phyloP scores from a whole-genome alignment of 1,140 invertebrate species.

The Rhysida immarginata region DNA sequence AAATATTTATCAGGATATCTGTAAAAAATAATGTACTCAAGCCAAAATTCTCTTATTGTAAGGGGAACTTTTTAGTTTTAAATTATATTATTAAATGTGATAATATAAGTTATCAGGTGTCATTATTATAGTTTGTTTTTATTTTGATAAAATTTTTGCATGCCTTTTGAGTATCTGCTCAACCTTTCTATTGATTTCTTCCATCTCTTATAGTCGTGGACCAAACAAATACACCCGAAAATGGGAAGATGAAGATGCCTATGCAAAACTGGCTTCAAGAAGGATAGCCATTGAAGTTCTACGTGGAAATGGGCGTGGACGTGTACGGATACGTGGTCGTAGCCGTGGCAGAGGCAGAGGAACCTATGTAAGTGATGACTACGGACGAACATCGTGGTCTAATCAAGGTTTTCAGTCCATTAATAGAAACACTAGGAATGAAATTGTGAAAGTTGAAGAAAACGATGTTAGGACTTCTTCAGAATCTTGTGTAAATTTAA shows the following conservation, averaged over 20 bases:
- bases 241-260: slow-evolving; percentile 83
- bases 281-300: no score
- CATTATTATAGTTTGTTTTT: slow-evolving; percentile 2
- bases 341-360: slow-evolving; percentile 9
- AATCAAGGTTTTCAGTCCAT: no score
- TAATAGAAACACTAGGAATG: no score
- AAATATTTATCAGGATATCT: no score
- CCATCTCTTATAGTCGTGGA: slow-evolving; percentile 47
- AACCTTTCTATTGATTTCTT: not conserved
- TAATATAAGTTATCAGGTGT: not conserved
- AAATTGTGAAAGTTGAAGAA: no score
- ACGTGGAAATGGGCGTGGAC: slow-evolving; percentile 3
- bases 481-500: no score
- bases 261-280: slow-evolving; percentile 33
- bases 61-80: no score
- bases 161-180: no score
- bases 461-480: no score
- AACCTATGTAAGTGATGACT: slow-evolving; percentile 1
- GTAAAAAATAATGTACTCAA: no score
- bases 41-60: no score
- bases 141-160: slow-evolving; percentile 12
- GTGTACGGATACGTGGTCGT: slow-evolving; percentile 12
- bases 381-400: no score
- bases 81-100: slow-evolving; percentile 1
- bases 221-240: slow-evolving; percentile 80